Conservation (phyloP, 2,113 vertebrate species). For the Chelonoidis abingdonii region DNA sequence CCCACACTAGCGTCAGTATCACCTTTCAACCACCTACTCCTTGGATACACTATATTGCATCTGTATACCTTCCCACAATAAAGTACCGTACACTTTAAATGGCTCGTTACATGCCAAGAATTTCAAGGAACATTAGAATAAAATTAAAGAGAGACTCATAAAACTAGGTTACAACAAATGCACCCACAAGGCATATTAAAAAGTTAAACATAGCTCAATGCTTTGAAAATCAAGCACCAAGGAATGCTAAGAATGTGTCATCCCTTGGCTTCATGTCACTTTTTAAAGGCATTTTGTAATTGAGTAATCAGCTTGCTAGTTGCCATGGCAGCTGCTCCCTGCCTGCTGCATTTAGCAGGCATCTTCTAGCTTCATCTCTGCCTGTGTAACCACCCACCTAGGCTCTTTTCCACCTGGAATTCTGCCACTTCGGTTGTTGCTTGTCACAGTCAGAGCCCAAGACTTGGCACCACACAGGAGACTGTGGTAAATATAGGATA, state of each 20-base stretch:
- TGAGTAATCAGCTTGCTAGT: conserved; percentile 67
- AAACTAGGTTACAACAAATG: conserved; percentile 39
- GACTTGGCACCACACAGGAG: rapidly evolving
- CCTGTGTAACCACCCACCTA: conserved; percentile 12
- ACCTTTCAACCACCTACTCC: background rate
- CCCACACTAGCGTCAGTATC: background rate
- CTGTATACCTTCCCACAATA: conserved; percentile 26
- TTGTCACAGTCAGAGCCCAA: background rate
- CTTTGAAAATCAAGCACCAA: conserved; percentile 44
- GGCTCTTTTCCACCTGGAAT: background rate
- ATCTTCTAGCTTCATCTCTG: conserved; percentile 4
- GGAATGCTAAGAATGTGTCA: conserved; percentile 34
- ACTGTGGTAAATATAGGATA: background rate
- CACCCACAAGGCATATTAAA: conserved; percentile 46
- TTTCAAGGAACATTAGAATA: conserved; percentile 25
- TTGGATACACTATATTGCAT: background rate
- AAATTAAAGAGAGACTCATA: background rate
- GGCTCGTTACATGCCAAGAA: background rate
- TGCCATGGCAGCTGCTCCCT: conserved; percentile 62
- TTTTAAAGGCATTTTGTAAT: conserved; percentile 47
- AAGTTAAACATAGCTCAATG: conserved; percentile 34
- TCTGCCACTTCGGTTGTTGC: background rate
- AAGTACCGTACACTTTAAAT: background rate
- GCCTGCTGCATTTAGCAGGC: conserved; percentile 46
- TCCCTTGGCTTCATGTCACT: conserved; percentile 47